Base-by-base conservation (phyloP, 2,797 vertebrate species). In the Tenualosa thibaudeaui region DNA sequence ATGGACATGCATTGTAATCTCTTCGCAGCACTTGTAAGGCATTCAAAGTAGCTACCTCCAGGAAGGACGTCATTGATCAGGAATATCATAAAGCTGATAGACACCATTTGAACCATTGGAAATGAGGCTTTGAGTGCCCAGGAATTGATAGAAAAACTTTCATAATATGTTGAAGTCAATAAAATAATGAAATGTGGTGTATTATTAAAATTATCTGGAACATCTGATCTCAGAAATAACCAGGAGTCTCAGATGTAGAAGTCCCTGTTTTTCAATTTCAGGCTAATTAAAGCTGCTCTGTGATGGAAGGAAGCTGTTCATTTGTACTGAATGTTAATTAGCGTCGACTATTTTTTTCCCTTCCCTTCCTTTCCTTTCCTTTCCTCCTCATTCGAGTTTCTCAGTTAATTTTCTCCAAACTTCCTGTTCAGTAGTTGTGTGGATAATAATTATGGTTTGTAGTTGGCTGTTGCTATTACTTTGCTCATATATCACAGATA, bases 321-420 rank as follows among this genome's bases (percentile, higher is more conserved):
- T 46, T 78, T 78, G 17, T 78, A 37, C 40, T 78, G 71, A 46
- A 43, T 78, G 37, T 78, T 78, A 78, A 78, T 78, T 78, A 78
- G 43, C 40, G 19, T 6, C 17, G 15, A 43, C 15, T 78, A 17
- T 8, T 15, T 4, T 4, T 68, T 68, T 31, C 22, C 15, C 15
- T 37, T 75, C 1, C 31, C 1, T 31, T 31, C 5, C 65, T 60
- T 62, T 8, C 1, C 31, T 31, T 31, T 31, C 5, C 65, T 60
- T 62, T 8, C 5, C 37, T 37, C 4, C 6, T 22, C 17, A 9
- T 22, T 75, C 43, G 13, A 46, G 71, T 26, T 5, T 46, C 19
- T 46, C 7, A 46, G 9, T 19, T 78, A 43, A 5, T 78, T 46
- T 43, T 40, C 6, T 6, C 12, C 1, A 40, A 2, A 31, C 68